Percentiles rank a stretch among this genome's conserved stretches.
phyloP scores from a whole-genome alignment of 2,113 vertebrate species.

The Notothenia coriiceps region DNA sequence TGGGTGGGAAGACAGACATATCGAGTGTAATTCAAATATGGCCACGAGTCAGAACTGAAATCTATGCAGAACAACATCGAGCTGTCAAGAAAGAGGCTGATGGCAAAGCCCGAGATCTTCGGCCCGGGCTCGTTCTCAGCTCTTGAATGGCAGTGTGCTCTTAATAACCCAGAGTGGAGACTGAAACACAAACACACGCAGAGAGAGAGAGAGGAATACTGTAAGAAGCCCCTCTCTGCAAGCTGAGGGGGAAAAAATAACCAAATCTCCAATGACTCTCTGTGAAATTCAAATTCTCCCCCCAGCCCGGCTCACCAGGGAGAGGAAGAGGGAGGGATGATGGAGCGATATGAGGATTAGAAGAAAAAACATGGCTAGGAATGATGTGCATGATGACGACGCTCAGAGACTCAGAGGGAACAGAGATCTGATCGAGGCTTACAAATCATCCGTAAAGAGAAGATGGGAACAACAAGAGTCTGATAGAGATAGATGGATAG shows the following conservation, averaged over 20 bases:
- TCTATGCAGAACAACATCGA: conserved; percentile 11
- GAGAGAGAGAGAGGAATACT: background rate
- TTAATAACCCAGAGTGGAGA: conserved; percentile 38
- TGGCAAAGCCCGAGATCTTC: conserved; percentile 49
- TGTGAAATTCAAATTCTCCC: conserved; percentile 76
- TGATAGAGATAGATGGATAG: too few species aligned
- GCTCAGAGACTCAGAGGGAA: too few species aligned
- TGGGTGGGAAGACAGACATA: conserved; percentile 17
- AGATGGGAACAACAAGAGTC: too few species aligned
- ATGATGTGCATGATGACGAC: background rate
- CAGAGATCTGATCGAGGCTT: too few species aligned
- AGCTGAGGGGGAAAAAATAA: conserved; percentile 32
- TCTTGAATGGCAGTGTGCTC: conserved; percentile 1
- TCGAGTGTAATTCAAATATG: conserved; percentile 39
- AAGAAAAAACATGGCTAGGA: conserved; percentile 15
- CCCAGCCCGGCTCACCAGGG: conserved; percentile 57
- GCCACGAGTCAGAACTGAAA: conserved; percentile 42
- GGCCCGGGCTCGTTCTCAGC: conserved; percentile 29
- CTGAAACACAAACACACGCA: conserved; percentile 39
- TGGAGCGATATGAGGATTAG: conserved; percentile 37
- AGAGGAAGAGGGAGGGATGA: conserved; percentile 43
- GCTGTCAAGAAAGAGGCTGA: conserved; percentile 33
- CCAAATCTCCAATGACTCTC: conserved; percentile 69
- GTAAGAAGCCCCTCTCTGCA: conserved; percentile 33
- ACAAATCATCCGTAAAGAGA: too few species aligned